A percentile compares a stretch with the other conserved stretches of the same genome.
phyloP scores from a whole-genome alignment of 2,113 vertebrate genomes.

The Hypocryptadius cinnamomeus region DNA sequence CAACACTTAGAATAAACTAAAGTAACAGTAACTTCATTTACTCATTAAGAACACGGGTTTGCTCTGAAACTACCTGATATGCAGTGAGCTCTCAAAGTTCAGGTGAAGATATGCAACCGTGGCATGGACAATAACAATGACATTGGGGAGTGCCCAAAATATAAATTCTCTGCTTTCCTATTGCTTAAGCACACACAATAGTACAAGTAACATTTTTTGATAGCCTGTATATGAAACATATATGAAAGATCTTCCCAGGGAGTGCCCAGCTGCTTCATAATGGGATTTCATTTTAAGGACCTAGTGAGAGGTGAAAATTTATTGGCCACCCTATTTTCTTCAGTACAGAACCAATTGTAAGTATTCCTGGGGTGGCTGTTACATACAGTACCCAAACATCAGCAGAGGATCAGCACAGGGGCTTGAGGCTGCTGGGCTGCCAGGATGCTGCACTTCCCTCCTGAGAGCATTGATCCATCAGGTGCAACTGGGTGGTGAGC shows the following conservation, averaged over 20 bases:
- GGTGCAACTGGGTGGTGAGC: not conserved
- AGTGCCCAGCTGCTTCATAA: not conserved
- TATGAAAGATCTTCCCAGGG: not conserved
- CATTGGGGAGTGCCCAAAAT: not conserved
- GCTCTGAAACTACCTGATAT: not conserved
- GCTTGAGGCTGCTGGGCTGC: not conserved
- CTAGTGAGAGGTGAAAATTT: not conserved
- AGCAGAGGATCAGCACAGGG: not conserved
- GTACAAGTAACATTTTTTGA: not conserved
- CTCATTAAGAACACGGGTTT: not conserved
- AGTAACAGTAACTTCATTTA: conserved; percentile 21
- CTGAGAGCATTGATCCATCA: not conserved
- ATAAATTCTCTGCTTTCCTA: not conserved
- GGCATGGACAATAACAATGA: not conserved
- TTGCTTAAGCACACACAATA: not conserved
- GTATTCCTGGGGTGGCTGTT: not conserved
- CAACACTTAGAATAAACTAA: conserved; percentile 35
- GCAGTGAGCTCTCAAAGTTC: not conserved
- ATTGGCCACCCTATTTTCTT: not conserved
- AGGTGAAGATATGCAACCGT: not conserved
- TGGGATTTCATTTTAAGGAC: not conserved
- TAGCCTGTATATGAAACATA: not conserved
- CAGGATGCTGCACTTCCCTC: not conserved
- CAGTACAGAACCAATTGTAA: not conserved
- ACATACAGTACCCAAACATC: not conserved